These are phyloP conservation scores for Mellivora capensis DNA, from an alignment of 2,113 vertebrate species.

Conservation along the genomic window DNA sequence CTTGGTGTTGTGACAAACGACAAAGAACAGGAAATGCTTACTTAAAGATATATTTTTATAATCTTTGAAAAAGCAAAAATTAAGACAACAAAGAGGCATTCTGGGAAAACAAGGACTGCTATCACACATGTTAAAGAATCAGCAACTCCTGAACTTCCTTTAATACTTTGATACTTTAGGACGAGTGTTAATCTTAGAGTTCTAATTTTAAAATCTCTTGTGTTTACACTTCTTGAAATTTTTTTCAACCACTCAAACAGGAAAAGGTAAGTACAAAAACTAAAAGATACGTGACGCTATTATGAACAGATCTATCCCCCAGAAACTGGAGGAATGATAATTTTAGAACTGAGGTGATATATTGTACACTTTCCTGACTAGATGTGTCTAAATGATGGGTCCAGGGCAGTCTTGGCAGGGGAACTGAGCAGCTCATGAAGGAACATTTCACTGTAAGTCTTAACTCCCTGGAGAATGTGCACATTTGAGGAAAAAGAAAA, in stretches of 20 bases:
- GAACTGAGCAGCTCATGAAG: not conserved
- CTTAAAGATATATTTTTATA: not conserved
- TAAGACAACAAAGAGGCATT: not conserved
- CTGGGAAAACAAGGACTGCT: not conserved
- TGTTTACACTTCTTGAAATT: not conserved
- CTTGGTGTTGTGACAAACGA: not conserved
- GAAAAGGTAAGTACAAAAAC: not conserved
- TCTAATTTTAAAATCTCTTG: not conserved
- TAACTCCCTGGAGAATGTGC: not conserved
- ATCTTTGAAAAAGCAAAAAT: not conserved
- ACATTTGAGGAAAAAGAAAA: not conserved
- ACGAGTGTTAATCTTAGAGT: not conserved
- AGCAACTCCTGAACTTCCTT: not conserved
- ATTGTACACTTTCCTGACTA: not conserved
- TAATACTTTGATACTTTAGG: not conserved
- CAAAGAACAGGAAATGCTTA: not conserved
- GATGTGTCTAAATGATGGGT: not conserved
- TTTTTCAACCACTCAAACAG: not conserved
- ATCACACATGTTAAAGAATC: not conserved
- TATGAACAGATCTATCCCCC: not conserved
- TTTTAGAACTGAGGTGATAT: not conserved
- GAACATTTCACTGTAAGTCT: not conserved
- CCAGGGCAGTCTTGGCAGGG: not conserved
- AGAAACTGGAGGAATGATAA: not conserved
- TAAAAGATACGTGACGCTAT: not conserved